These are phyloP conservation scores for Chrysomallon squamiferum DNA, from an alignment of 1,140 invertebrate genomes.

Conservation along the genomic window DNA sequence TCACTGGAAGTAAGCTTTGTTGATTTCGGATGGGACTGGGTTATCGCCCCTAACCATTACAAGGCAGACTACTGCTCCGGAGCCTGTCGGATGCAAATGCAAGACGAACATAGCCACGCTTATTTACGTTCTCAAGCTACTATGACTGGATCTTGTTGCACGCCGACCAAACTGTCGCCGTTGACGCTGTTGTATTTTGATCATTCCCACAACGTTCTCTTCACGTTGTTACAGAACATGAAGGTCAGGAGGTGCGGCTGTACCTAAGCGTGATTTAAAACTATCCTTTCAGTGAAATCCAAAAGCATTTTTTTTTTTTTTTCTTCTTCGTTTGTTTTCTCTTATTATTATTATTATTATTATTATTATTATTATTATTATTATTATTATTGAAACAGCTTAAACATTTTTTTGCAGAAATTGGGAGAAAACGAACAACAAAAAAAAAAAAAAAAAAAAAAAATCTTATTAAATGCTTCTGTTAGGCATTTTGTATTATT, in stretches of 20 bases:
- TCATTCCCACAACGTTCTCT: conserved; percentile 88
- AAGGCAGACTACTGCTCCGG: conserved; percentile 49
- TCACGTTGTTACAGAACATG: conserved; percentile 94
- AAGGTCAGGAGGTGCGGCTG: conserved; percentile 95
- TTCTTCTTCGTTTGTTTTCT: too few species aligned
- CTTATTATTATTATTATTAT: too few species aligned
- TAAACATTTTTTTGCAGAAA: too few species aligned
- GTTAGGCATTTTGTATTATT: too few species aligned
- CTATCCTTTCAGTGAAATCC: too few species aligned
- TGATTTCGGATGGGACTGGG: conserved; percentile 91
- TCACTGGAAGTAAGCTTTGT: conserved; percentile 90
- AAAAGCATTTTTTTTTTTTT: too few species aligned
- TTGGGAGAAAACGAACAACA: too few species aligned
- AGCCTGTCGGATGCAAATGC: conserved; percentile 37
- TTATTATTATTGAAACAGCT: too few species aligned
- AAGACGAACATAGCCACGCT: conserved; percentile 80
- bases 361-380: too few species aligned
- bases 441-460: too few species aligned
- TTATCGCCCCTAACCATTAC: conserved; percentile 77
- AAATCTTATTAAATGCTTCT: too few species aligned
- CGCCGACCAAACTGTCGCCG: conserved; percentile 89
- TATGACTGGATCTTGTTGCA: conserved; percentile 82
- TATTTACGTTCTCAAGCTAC: conserved; percentile 85
- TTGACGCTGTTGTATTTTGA: conserved; percentile 95
- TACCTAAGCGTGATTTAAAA: too few species aligned